Conservation (phyloP, 2,113 vertebrate species). For the Tor tambroides region DNA sequence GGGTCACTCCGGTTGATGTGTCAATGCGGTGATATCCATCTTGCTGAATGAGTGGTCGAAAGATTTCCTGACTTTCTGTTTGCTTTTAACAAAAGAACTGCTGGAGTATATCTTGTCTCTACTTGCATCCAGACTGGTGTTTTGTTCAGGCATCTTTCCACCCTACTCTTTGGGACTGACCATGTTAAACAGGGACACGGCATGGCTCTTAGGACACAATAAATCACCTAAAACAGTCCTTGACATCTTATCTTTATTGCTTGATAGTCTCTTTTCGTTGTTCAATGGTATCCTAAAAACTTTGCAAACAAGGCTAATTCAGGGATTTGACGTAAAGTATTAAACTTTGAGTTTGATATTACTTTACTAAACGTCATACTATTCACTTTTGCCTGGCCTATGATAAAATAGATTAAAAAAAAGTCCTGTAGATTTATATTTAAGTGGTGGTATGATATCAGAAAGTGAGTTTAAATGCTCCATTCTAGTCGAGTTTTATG, state of each 20-base stretch:
- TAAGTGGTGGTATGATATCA: neutral
- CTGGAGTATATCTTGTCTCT: constrained; percentile 54
- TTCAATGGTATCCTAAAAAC: neutral
- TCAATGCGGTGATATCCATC: constrained; percentile 41
- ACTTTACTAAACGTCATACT: neutral
- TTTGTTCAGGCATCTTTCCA: constrained; percentile 52
- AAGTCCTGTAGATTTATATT: neutral
- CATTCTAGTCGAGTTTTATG: neutral
- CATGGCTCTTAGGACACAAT: constrained; percentile 43
- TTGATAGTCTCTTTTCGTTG: neutral
- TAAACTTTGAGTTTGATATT: neutral
- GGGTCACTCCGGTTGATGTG: constrained; percentile 11
- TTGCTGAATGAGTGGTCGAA: constrained; percentile 41
- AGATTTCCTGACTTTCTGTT: constrained; percentile 53
- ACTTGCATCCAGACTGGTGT: constrained; percentile 56
- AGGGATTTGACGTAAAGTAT: neutral
- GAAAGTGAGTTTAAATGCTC: neutral
- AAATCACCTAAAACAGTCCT: constrained; percentile 51
- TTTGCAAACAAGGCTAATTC: neutral
- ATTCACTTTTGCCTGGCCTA: neutral
- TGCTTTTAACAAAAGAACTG: constrained; percentile 51
- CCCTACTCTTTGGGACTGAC: constrained; percentile 48
- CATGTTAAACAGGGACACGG: constrained; percentile 16
- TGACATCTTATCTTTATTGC: constrained; percentile 33
- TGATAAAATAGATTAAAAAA: neutral